Conservation (phyloP, 2,113 vertebrate genomes). For the Nesogale talazaci region DNA sequence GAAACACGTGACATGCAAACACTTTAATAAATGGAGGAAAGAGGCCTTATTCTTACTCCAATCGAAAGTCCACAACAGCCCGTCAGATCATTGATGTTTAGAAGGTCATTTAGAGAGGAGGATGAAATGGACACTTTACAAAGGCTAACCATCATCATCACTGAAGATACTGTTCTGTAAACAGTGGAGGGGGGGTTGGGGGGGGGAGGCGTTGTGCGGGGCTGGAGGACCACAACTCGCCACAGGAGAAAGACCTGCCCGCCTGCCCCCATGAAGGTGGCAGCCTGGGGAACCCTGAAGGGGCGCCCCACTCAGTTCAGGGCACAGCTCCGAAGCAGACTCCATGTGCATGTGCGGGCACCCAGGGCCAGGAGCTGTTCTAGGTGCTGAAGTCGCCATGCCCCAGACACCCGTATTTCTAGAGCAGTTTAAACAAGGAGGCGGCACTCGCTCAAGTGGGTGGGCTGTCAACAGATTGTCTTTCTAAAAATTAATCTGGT, state of each 20-base stretch:
- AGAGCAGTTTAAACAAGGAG: neutral
- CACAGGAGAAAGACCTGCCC: neutral
- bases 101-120: neutral
- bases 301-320: neutral
- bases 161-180: neutral
- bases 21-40: neutral
- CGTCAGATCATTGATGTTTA: neutral
- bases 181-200: too few relatives aligned
- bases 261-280: neutral
- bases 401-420: neutral
- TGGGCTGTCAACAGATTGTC: neutral
- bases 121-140: neutral
- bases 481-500: constrained; percentile 43
- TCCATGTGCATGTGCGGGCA: too few relatives aligned
- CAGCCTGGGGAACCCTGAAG: neutral
- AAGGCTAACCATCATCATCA: neutral
- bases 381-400: neutral
- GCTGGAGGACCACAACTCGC: too few relatives aligned
- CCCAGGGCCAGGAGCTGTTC: neutral
- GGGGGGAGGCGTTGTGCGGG: too few relatives aligned
- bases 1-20: neutral
- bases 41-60: neutral
- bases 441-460: neutral
- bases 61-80: neutral
- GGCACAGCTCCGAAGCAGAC: neutral